Evolutionary conservation across 2,113 vertebrate species (phyloP), one percentile per base, ranked within the genome.

Genomic region (Rostratula benghalensis): DNA sequence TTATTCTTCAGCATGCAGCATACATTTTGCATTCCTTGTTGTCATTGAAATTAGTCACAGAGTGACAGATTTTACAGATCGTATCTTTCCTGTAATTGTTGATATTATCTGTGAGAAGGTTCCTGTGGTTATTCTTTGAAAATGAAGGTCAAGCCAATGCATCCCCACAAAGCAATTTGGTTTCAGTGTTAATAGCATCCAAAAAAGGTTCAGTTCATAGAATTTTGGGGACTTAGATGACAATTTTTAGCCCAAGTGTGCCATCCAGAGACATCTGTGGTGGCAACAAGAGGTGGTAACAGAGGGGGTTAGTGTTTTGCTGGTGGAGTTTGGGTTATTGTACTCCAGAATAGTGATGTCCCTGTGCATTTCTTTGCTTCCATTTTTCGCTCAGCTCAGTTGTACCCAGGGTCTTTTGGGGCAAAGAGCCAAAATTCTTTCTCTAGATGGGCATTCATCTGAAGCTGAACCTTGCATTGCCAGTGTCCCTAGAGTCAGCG

Each of bases 391-490:
- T 27, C 13, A 18, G 43, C 33, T 90, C 20, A 45, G 14, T 60
- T 46, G 30, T 24, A 45, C 10, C 8, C 33, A 5, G 23, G 51
- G 46, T 23, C 60, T 37, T 43, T 24, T 10, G 46, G 56, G 60
- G 64, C 80, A 88, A 88, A 83, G 7, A 82, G 61, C 61, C 83
- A 31, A 94, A 89, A 16, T 30, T 33, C 73, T 71, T 78, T 45
- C 16, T 68, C 10, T 37, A 63, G 73, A 4, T 48, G 60, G 77
- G 57, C 87, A 10, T 28, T 82, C 14, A 2, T 45, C n/a, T n/a
- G 74, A 73, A 64, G 84, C 60, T 94, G 56, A 88, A 74, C 86
- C 95, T 93, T 77, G 50, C 79, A 22, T 84, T 91, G 56, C 43
- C 14, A 2, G 51, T 4, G 50, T 93, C 89, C 77, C 93, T 41